Conservation (phyloP, 2,113 vertebrate genomes). For the Micromys minutus region DNA sequence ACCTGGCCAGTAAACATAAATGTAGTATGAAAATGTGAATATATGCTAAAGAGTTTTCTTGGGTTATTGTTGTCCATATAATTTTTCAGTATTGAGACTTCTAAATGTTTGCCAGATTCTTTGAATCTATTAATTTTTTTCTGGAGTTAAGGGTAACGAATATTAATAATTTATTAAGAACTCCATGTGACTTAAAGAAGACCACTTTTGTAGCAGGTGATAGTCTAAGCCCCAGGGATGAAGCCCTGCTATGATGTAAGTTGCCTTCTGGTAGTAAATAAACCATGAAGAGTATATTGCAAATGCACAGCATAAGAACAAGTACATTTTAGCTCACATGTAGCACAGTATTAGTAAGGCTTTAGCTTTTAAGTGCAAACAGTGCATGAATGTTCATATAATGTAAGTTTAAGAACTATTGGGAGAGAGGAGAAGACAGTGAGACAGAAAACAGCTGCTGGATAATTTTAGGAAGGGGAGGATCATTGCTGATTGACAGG, state of each 20-base stretch:
- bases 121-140: not conserved
- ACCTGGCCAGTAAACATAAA: not conserved
- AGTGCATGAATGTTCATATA: not conserved
- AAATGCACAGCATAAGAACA: not conserved
- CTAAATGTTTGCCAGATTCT: not conserved
- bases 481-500: not conserved
- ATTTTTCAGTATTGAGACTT: not conserved
- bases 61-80: not conserved
- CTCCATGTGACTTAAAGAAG: not conserved
- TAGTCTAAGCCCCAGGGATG: not conserved
- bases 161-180: slow-evolving; percentile 12
- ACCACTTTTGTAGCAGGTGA: not conserved
- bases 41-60: not conserved
- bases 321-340: not conserved
- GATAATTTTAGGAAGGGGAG: not conserved
- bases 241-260: not conserved
- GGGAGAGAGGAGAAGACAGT: not conserved
- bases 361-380: not conserved
- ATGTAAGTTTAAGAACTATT: not conserved
- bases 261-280: not conserved
- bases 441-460: rapidly evolving
- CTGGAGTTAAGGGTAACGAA: not conserved
- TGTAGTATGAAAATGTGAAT: not conserved
- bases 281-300: not conserved
- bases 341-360: not conserved